Base-by-base conservation (phyloP, 2,888 invertebrate species). In the Oligia latruncula region DNA sequence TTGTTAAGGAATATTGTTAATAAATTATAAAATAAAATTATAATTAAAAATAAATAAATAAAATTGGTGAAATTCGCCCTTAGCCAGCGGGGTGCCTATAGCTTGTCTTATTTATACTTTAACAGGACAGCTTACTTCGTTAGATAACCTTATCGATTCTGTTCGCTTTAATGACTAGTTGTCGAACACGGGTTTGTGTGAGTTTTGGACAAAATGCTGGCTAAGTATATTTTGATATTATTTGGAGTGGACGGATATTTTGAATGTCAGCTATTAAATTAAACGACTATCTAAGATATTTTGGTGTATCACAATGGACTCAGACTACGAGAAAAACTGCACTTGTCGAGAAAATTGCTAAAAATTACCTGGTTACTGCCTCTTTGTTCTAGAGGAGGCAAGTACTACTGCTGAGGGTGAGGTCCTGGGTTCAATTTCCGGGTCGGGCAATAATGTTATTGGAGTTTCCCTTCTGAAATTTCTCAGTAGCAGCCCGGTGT, bases 61-160 rank as follows among this genome's bases (percentile, higher is more conserved):
- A 46, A 46, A 1, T 46, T 46, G 49, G 49, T 49, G 49, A 49
- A 46, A 11, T 46, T 46, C 11, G 46, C 46, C 46, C 46, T 46
- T 46, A 46, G 46, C 46, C 46, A 46, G 4, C 49, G 4, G 49
- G 49, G 49, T 13, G 15, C 0, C 13, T 49, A 13, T 13, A 49
- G 62, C 35, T 84, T 67, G 64, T 65, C 71, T 58, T 17, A 84
- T 84, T 67, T 40, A 71, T 84, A 84, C 83, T 55, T 71, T 6
- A 46, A 60, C 2, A 67, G 0, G 17, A 71, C 29, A 52, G 40
- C 9, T 74, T 68, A 71, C 20, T 85, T 64, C n/a, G 78, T 77
- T 68, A 73, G 65, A 74, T 70, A 83, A 67, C 71, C 55, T 78
- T 77, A 83, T 83, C 76, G 75, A 86, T 83, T 75, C 67, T 43